A percentile compares a stretch with the other conserved stretches of the same genome.
Conservation (phyloP, 2,888 invertebrate genomes). For the Latheticus oryzae region DNA sequence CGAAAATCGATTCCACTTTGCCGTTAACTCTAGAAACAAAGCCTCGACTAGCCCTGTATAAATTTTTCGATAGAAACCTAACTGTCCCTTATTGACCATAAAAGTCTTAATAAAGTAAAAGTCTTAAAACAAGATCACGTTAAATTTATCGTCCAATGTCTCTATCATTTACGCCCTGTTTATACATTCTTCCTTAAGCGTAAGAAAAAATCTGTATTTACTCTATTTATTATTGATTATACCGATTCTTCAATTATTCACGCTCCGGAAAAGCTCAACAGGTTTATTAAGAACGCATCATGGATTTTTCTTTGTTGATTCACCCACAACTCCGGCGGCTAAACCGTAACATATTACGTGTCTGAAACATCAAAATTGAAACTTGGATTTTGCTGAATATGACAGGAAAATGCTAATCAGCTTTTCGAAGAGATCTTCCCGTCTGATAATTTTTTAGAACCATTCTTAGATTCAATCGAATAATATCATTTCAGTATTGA, state of each 20-base stretch:
- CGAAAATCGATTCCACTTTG: too few relatives aligned
- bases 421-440: constrained; percentile 1
- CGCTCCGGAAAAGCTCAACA: constrained; percentile 18
- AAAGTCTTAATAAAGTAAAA: constrained; percentile 20
- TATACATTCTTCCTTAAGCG: constrained; percentile 3
- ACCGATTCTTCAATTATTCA: constrained; percentile 5
- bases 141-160: constrained; percentile 11
- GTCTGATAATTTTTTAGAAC: constrained; percentile 1
- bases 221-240: constrained; percentile 7
- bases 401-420: constrained; percentile 21
- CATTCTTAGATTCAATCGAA: background rate
- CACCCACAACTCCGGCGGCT: constrained; percentile 5
- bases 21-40: too few relatives aligned
- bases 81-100: constrained; percentile 13
- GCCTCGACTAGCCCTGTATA: constrained; percentile 4
- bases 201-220: constrained; percentile 2
- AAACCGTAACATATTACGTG: constrained; percentile 11
- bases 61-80: constrained; percentile 21
- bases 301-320: constrained; percentile 13
- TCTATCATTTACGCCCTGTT: background rate
- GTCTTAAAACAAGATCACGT: constrained; percentile 21
- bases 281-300: constrained; percentile 27
- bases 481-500: background rate
- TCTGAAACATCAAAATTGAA: constrained; percentile 8
- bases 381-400: constrained; percentile 15